Evolutionary conservation across 1,140 invertebrate genomes (phyloP), one percentile per base, ranked within the genome.

Genomic region (Drosophila equinoxialis): DNA sequence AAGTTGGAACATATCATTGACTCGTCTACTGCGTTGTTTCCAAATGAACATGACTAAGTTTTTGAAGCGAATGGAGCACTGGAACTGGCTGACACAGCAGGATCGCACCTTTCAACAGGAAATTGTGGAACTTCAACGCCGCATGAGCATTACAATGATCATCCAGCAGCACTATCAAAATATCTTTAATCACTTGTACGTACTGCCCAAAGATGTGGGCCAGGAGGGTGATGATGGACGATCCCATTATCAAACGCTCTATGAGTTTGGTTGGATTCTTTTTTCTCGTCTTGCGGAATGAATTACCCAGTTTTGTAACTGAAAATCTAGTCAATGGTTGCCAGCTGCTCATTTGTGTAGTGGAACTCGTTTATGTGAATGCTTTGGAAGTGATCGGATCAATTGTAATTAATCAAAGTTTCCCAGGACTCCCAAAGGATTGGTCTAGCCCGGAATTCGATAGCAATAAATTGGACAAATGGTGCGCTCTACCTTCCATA

Each of bases 271-370:
- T 79, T 99, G 98, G 98, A 97, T 96, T 26, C 92, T 99, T 23
- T 99, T 99, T 98, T 93, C 94, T 98, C 35, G 95, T 96, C 92
- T 95, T 98, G 2, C 98, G 98, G 92, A 96, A 95, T 58, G 95
- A 96, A 78, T 94, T 96, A 80, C 94, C 95, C 30, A 95, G 95
- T 35, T 96, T 97, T 63, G 72, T 59, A 7, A 96, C 96, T 61
- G 95, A 97, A 92, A 98, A 99, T 93, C 93, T 99, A 57, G 97
- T 99, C 0, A 98, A 97, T 91, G 98, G 97, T 60, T 98, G 98
- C 90, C 98, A 99, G 92, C 93, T 99, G 6, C 93, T 99, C 3
- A 92, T 98, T 30, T 96, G 96, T 64, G 97, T 96, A 91, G 94
- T 98, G 77, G 98, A 99, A 93, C 95, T 98, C 81, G 95, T 98